phyloP scores from a whole-genome alignment of 2,113 vertebrate genomes.

The Thamnaconus septentrionalis region DNA sequence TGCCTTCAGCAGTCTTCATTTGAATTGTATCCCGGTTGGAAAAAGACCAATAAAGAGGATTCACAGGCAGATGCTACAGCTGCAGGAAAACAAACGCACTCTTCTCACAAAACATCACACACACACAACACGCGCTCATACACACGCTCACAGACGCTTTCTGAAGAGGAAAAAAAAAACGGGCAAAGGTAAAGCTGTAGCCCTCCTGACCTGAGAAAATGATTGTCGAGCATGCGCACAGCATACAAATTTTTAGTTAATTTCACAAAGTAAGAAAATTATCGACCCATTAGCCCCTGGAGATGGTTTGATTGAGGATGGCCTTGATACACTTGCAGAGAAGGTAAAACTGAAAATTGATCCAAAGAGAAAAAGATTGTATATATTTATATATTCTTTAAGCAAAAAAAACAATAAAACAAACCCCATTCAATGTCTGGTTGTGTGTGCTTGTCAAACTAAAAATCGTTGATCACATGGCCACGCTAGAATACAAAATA shows the following conservation, averaged over 20 bases:
- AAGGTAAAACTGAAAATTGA: slow-evolving; percentile 31
- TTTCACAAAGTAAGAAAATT: slow-evolving; percentile 31
- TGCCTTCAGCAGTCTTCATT: slow-evolving; percentile 52
- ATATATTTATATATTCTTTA: background rate
- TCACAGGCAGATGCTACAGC: slow-evolving; percentile 54
- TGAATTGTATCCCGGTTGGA: slow-evolving; percentile 34
- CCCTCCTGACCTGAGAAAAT: slow-evolving; percentile 71
- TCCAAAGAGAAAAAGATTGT: slow-evolving; percentile 22
- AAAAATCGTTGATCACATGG: slow-evolving; percentile 62
- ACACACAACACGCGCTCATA: slow-evolving; percentile 9
- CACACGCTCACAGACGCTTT: slow-evolving; percentile 14
- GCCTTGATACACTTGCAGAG: slow-evolving; percentile 38
- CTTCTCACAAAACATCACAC: slow-evolving; percentile 11
- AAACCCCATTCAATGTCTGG: slow-evolving; percentile 57
- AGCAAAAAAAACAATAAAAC: slow-evolving; percentile 19
- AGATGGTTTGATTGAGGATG: slow-evolving; percentile 39
- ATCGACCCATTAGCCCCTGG: slow-evolving; percentile 18
- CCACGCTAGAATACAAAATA: slow-evolving; percentile 68
- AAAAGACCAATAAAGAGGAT: slow-evolving; percentile 26
- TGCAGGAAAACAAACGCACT: slow-evolving; percentile 33
- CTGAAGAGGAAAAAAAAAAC: slow-evolving; percentile 15
- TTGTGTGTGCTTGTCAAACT: slow-evolving; percentile 51
- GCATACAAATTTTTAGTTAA: slow-evolving; percentile 54
- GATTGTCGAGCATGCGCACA: slow-evolving; percentile 78
- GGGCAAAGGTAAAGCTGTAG: slow-evolving; percentile 65